Evolutionary conservation across 2,797 vertebrate species (phyloP), one percentile per base, ranked within the genome.

Genomic region (Typhlichthys subterraneus): DNA sequence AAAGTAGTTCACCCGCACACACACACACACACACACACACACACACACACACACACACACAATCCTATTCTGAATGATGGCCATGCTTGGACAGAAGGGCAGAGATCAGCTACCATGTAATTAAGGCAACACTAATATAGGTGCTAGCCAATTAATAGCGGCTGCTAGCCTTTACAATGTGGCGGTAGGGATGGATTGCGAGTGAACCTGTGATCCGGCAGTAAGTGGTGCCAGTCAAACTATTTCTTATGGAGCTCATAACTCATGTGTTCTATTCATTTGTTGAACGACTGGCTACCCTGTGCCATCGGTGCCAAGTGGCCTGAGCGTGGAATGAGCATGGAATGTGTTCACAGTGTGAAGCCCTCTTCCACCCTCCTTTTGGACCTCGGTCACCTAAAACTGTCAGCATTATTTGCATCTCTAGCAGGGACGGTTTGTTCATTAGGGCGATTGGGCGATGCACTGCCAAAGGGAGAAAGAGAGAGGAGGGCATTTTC

Each of bases 201-300:
- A 48, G 70, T 63, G 81, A 84, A 66, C 59, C 76, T 71, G 62
- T 19, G 31, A 82, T 80, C 71, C 84, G 83, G 81, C 87, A 85
- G 80, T 67, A 65, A 46, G 61, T 68, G 76, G 67, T 83, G 76
- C 87, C 85, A 75, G 54, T 73, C 71, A 80, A 72, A 76, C 62
- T 57, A 69, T 82, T 85, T 72, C 85, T 88, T 83, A 83, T 38
- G 63, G 69, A 80, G 74, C 70, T 67, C 76, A 75, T 87, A 76
- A 82, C 66, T 83, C 72, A 81, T 33, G 73, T 63, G 68, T 59
- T 65, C 61, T 68, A 49, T 61, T 8, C 14, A 38, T 38, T 38
- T 17, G 7, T 51, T 19, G 50, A 51, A 53, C 53, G 59, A 46
- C 31, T 23, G 13, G 60, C 63, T 23, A 12, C 23, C 54, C 47